Conservation (phyloP, 37 sponge, comb jelly and placozoan species). For the Chondrilla cf. caribensis region DNA sequence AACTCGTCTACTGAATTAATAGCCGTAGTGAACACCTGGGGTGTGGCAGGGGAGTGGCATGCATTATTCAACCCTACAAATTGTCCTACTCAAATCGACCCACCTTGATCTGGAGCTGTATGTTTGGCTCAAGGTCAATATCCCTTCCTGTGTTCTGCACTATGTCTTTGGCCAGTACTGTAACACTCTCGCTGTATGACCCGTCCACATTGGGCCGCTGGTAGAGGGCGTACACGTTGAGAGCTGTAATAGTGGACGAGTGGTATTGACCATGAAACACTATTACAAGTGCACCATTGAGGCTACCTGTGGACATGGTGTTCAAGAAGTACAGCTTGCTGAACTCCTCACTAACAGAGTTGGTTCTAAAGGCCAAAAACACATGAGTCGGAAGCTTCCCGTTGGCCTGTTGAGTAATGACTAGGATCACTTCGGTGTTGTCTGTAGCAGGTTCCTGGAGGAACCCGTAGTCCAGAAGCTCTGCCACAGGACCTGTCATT, state of each 20-base stretch:
- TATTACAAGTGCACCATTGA: no score
- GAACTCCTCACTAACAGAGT: constrained; percentile 7
- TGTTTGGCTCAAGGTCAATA: constrained; percentile 32
- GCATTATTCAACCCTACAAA: no score
- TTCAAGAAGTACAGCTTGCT: constrained; percentile 43
- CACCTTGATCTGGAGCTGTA: constrained; percentile 41
- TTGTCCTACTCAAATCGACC: no score
- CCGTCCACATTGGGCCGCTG: constrained; percentile 48
- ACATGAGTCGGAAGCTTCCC: constrained; percentile 6
- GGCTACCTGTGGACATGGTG: constrained; percentile 13
- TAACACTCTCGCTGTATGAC: constrained; percentile 59
- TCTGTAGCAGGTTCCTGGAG: constrained; percentile 4
- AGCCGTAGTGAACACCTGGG: background rate
- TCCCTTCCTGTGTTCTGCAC: constrained; percentile 33
- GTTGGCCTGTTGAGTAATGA: background rate
- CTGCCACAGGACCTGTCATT: constrained; percentile 13
- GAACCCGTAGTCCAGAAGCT: constrained; percentile 33
- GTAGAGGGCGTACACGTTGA: constrained; percentile 51
- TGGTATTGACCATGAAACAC: no score
- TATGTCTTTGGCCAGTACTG: constrained; percentile 38
- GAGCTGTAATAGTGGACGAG: constrained; percentile 14
- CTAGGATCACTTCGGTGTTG: background rate
- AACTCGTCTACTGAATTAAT: constrained; percentile 21
- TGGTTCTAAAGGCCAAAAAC: background rate
- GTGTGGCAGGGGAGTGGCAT: background rate